Conservation (phyloP, 2,113 vertebrate genomes). For the Clarias magur region DNA sequence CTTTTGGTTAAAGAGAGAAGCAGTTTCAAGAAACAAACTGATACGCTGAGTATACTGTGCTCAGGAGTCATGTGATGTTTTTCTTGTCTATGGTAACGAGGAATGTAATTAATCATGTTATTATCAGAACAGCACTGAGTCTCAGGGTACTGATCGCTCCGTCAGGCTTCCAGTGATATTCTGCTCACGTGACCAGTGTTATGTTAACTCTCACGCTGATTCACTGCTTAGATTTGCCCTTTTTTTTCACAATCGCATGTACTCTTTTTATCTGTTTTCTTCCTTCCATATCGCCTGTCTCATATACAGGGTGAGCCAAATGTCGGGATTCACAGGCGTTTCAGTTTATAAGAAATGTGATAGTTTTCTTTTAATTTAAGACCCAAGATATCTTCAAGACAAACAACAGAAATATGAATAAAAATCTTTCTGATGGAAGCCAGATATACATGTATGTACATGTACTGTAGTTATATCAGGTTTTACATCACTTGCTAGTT, state of each 20-base stretch:
- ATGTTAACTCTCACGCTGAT: background rate
- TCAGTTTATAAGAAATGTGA: too few relatives aligned
- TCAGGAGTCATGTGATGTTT: background rate
- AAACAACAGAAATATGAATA: too few relatives aligned
- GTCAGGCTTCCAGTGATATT: background rate
- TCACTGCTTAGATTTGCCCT: background rate
- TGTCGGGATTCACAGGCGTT: too few relatives aligned
- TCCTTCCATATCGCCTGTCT: background rate
- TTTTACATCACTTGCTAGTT: too few relatives aligned
- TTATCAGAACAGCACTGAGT: background rate
- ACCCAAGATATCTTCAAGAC: too few relatives aligned
- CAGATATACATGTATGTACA: background rate
- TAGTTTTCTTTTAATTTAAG: too few relatives aligned
- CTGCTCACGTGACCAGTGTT: background rate
- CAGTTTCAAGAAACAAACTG: background rate
- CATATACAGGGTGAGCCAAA: too few relatives aligned
- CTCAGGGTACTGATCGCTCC: background rate
- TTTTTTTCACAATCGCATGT: background rate
- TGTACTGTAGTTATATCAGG: too few relatives aligned
- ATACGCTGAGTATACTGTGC: background rate
- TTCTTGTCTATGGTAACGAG: background rate
- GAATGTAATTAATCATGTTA: background rate
- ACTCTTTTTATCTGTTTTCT: background rate
- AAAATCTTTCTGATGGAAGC: too few relatives aligned
- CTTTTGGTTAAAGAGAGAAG: background rate